Conservation (phyloP, 2,888 invertebrate species). For the Macrophya alboannulata region DNA sequence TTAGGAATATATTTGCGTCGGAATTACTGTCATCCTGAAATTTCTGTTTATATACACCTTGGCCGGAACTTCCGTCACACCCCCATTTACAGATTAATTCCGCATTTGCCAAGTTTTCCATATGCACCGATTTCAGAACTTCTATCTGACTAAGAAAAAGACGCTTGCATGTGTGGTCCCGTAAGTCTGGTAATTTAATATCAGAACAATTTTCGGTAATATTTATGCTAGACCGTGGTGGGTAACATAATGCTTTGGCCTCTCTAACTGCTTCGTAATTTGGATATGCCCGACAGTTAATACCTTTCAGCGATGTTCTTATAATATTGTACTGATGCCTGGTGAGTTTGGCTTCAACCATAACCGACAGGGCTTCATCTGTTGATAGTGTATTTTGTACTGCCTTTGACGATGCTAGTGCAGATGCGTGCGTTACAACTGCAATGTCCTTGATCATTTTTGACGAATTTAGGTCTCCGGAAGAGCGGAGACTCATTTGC, state of each 20-base stretch:
- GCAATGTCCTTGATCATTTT: slow-evolving; percentile 46
- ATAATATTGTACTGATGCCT: slow-evolving; percentile 54
- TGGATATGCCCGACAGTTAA: slow-evolving; percentile 47
- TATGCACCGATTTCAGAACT: not conserved
- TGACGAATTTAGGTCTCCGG: slow-evolving; percentile 36
- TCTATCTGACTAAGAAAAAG: not conserved
- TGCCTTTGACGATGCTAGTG: slow-evolving; percentile 45
- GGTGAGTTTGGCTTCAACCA: slow-evolving; percentile 57
- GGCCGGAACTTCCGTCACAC: too few relatives aligned
- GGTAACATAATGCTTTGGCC: slow-evolving; percentile 52
- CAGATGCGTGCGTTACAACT: slow-evolving; percentile 38
- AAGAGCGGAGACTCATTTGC: slow-evolving; percentile 53
- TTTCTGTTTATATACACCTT: slow-evolving; percentile 11
- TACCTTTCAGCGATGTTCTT: slow-evolving; percentile 50
- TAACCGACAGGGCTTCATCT: slow-evolving; percentile 53
- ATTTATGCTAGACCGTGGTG: slow-evolving; percentile 32
- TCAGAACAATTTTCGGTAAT: slow-evolving; percentile 47
- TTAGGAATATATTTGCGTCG: slow-evolving; percentile 14
- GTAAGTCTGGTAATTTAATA: too few relatives aligned
- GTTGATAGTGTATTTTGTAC: slow-evolving; percentile 6
- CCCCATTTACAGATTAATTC: not conserved
- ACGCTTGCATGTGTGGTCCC: slow-evolving; percentile 44
- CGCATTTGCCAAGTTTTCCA: not conserved
- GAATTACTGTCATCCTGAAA: not conserved
- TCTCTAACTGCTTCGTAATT: slow-evolving; percentile 46